Base-by-base conservation (phyloP, 37 sponge, comb jelly and placozoan species). In the Lycopodina hypogea region DNA sequence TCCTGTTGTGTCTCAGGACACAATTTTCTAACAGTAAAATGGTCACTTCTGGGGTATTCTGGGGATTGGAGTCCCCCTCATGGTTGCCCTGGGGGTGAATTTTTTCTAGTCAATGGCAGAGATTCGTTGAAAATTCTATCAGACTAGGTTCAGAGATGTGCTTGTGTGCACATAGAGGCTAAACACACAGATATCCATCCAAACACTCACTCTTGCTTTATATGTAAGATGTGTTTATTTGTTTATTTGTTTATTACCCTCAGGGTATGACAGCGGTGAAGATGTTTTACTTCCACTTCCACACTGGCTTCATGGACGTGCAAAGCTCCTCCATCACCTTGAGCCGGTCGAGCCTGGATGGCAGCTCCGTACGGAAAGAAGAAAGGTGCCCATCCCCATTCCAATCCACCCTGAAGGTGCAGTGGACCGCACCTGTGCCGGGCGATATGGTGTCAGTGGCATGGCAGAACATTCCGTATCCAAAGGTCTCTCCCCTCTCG, bases 261-360 rank as follows among this genome's bases (percentile, higher is more conserved):
- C 75, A 93, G 90, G 90, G 90, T 18, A 88, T 92, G 88, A 88
- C 93, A 0, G 93, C 90, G 29, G 88, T 89, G 45, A 77, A 81
- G 56, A 93, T 96, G 91, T 88, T 96, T 68, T 86, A 86, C 71
- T 72, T 93, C 33, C 89, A 90, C 73, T 81, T 96, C 23, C 95
- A 96, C 80, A 90, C 92, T 62, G 89, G 91, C 6, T 93, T 96
- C 72, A 24, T 93, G 33, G 30, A 76, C 59, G 71, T 87, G 1
- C 60, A 78, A 14, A 26, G 23, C 15, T 42, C 76, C 26, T 41
- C 64, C 2, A 33, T 93, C 26, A 78, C 41, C 42, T 74, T 93
- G 8, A 66, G 79, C 23, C 88, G 84, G 61, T 29, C 61, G 24
- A 79, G 87, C 29, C 42, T 94, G 50, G 94, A 94, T 81, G 88